Evolutionary conservation across 1,140 invertebrate genomes (phyloP), one percentile per base, ranked within the genome.

Genomic region (Megathymus violae): DNA sequence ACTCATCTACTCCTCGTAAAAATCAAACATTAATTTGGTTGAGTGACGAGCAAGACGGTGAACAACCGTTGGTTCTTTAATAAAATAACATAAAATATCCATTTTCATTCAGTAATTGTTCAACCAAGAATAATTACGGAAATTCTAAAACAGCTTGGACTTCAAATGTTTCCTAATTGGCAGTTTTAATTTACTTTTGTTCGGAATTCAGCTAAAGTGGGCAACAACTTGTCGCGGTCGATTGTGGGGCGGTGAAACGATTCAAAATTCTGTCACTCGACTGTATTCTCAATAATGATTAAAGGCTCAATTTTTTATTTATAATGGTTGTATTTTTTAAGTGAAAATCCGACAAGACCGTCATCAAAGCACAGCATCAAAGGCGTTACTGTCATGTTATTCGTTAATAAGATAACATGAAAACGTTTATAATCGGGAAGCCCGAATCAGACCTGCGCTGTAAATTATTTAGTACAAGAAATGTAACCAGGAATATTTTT

Each of bases 141-240:
- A 87, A 87, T 87, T 88, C 84, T 86, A 82, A 87, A 88, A 86
- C 82, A 87, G 87, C 78, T 85, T 79, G 78, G 83, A 89, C 81
- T 89, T 89, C 77, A 89, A 89, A 87, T 88, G 84, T 75, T 86
- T 74, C 76, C 78, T 89, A 89, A 89, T 88, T 89, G 87, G 85
- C 87, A 89, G 85, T 84, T 88, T 88, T 88, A 89, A 88, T 89
- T 80, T 87, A 86, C 84, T 89, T 89, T 87, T 83, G 84, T 83
- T 75, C 84, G 78, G 82, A 86, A 83, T 81, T 84, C 77, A 77
- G 72, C 81, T 74, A 82, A 86, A 85, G 83, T 85, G 78, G 71
- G 85, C 75, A 85, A 81, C 86, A 86, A 89, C 79, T 89, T 88
- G 85, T 89, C 85, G 82, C 76, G 87, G 85, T 88, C 58, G 78